Percentiles rank a stretch among this genome's conserved stretches.
Conservation (phyloP, 2,888 invertebrate genomes). For the Acronicta alni region DNA sequence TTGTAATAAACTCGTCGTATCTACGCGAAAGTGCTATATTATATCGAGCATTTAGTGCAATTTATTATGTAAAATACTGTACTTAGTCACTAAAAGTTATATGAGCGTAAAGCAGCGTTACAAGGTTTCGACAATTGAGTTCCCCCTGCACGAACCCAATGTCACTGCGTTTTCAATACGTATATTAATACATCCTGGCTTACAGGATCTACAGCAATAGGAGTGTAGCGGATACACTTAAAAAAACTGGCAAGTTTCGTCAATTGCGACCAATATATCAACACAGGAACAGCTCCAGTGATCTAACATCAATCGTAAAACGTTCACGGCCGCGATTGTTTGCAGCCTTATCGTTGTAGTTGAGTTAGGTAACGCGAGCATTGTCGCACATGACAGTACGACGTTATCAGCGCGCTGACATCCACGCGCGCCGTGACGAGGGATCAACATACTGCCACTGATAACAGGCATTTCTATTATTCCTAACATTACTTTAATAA, state of each 20-base stretch:
- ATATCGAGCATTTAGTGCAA: constrained; percentile 18
- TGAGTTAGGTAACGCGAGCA: constrained; percentile 71
- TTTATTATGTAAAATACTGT: constrained; percentile 24
- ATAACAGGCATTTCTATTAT: constrained; percentile 60
- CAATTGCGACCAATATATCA: constrained; percentile 17
- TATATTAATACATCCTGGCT: constrained; percentile 53
- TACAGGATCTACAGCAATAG: constrained; percentile 37
- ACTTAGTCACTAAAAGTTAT: constrained; percentile 6
- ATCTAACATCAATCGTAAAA: constrained; percentile 58
- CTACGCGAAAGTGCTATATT: constrained; percentile 22
- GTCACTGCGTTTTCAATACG: constrained; percentile 38
- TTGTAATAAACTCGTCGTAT: constrained; percentile 44
- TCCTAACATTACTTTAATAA: constrained; percentile 54
- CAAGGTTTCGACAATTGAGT: constrained; percentile 46
- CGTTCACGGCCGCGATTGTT: constrained; percentile 50
- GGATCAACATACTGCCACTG: constrained; percentile 61
- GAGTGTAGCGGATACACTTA: constrained; percentile 22
- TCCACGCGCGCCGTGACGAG: constrained; percentile 74
- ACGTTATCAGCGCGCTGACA: constrained; percentile 70
- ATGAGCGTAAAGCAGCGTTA: constrained; percentile 16
- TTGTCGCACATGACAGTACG: constrained; percentile 67
- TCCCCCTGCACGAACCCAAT: constrained; percentile 32
- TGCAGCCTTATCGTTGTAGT: constrained; percentile 52
- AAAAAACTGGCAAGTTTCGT: constrained; percentile 24
- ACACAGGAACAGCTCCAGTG: constrained; percentile 44